Evolutionary conservation across 2,113 vertebrate genomes (phyloP).

Genomic region (Jacana jacana): DNA sequence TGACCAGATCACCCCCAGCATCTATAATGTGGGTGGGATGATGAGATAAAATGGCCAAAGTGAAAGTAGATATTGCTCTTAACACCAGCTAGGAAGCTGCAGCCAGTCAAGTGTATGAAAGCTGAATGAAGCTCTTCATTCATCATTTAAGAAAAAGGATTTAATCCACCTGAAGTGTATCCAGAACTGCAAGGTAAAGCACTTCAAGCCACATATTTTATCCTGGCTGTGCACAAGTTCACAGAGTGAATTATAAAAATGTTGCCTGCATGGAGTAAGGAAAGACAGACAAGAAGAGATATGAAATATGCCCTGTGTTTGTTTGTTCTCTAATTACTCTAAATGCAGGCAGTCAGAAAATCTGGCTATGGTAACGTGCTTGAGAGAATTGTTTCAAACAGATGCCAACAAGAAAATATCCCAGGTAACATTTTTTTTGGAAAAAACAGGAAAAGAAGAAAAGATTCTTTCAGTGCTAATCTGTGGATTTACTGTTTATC

Average conservation of each 20-base stretch:
- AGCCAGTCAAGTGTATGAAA: background rate
- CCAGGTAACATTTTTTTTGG: background rate
- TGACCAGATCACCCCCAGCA: background rate
- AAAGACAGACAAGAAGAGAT: background rate
- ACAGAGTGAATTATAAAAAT: background rate
- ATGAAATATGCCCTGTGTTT: background rate
- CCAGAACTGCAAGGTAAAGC: background rate
- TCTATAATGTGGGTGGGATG: background rate
- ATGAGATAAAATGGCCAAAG: background rate
- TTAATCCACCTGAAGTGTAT: background rate
- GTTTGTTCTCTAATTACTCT: background rate
- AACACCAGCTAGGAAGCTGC: background rate
- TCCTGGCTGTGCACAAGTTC: background rate
- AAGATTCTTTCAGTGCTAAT: background rate
- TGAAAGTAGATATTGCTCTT: background rate
- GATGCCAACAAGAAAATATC: background rate
- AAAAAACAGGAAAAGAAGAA: background rate
- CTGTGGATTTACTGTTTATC: background rate
- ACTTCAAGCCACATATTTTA: background rate
- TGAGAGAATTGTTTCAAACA: background rate
- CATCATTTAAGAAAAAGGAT: background rate
- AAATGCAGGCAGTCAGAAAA: background rate
- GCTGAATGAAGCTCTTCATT: background rate
- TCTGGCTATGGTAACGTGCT: background rate
- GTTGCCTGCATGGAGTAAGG: background rate